Percentiles rank a stretch among this genome's conserved stretches.
These are phyloP conservation scores for Tachystola acroxantha DNA, from an alignment of 2,888 invertebrate genomes.

Conservation along the genomic window DNA sequence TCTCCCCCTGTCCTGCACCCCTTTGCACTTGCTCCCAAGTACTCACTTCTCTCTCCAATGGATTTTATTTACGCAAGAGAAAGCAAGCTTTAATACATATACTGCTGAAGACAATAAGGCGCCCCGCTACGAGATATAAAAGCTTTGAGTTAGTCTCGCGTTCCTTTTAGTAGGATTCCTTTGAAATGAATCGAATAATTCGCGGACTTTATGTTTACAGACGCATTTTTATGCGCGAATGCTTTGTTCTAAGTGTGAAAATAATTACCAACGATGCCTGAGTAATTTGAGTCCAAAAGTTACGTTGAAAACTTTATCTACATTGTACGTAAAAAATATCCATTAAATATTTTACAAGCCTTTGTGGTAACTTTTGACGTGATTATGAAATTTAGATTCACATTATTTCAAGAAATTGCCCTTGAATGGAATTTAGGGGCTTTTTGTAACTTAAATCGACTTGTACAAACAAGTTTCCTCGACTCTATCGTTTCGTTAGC, in stretches of 20 bases:
- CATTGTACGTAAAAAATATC: neutral
- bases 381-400: constrained; percentile 7
- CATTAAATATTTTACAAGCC: neutral
- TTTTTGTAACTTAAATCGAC: constrained; percentile 67
- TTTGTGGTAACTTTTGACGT: constrained; percentile 1
- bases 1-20: constrained; percentile 29
- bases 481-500: constrained; percentile 42
- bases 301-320: neutral
- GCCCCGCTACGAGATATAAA: constrained; percentile 73
- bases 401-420: constrained; percentile 19
- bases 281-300: too few species aligned
- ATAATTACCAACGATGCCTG: constrained; percentile 33
- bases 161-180: constrained; percentile 74
- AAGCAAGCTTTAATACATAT: constrained; percentile 76
- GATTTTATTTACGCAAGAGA: constrained; percentile 78
- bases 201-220: constrained; percentile 64
- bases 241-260: constrained; percentile 49
- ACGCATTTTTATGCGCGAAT: constrained; percentile 55
- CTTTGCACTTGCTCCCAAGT: constrained; percentile 62
- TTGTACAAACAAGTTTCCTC: constrained; percentile 59
- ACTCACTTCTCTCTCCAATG: constrained; percentile 67
- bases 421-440: constrained; percentile 33
- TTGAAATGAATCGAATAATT: constrained; percentile 78
- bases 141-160: constrained; percentile 75
- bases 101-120: constrained; percentile 75